Conservation (phyloP, 2,797 vertebrate genomes). For the Acipenser oxyrinchus region DNA sequence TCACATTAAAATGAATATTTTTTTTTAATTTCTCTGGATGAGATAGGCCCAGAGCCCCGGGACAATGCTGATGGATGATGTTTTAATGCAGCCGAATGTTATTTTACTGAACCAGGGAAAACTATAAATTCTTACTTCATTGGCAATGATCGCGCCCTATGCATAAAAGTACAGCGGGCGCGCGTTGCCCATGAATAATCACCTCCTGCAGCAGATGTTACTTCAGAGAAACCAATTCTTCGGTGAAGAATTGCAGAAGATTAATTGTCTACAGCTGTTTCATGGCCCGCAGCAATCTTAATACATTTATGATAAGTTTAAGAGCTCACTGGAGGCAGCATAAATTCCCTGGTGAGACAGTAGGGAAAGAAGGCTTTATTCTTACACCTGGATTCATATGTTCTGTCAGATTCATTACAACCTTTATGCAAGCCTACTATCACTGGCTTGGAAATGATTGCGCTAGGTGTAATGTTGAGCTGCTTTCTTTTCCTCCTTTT, state of each 20-base stretch:
- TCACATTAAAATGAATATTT: constrained; percentile 90
- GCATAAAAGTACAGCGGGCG: constrained; percentile 79
- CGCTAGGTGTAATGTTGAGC: constrained; percentile 52
- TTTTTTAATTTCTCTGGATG: constrained; percentile 83
- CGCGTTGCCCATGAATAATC: constrained; percentile 88
- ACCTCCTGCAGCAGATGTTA: constrained; percentile 88
- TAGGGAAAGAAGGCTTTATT: constrained; percentile 69
- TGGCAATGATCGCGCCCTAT: constrained; percentile 86
- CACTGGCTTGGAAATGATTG: constrained; percentile 68
- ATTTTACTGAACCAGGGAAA: constrained; percentile 98
- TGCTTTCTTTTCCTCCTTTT: constrained; percentile 38
- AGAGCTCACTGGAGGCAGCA: constrained; percentile 85
- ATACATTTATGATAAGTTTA: constrained; percentile 99
- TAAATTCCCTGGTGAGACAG: constrained; percentile 71
- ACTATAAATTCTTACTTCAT: constrained; percentile 98
- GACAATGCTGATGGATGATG: constrained; percentile 98
- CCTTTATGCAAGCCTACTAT: constrained; percentile 62
- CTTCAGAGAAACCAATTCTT: constrained; percentile 92
- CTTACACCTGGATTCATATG: constrained; percentile 95
- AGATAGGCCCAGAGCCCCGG: constrained; percentile 69
- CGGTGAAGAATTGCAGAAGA: constrained; percentile 95
- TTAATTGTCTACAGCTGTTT: constrained; percentile 99
- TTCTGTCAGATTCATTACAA: constrained; percentile 83
- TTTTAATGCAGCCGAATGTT: constrained; percentile 99
- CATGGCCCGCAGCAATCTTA: constrained; percentile 98